Percentiles rank a stretch among this genome's conserved stretches.
These are phyloP conservation scores for Platichthys flesus DNA, from an alignment of 2,113 vertebrate genomes.

Conservation along the genomic window DNA sequence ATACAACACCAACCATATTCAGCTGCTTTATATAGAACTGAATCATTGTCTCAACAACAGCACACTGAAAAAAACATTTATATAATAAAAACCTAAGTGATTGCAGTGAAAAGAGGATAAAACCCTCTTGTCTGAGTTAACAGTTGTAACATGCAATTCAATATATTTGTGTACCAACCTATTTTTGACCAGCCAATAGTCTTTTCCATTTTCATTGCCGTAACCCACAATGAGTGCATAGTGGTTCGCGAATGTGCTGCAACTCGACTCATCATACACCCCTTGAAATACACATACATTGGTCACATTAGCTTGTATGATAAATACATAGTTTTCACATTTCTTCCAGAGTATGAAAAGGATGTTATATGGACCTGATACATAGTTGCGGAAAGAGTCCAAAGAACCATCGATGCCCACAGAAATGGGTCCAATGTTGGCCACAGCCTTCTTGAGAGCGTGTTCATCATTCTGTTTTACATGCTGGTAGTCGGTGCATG, in stretches of 20 bases:
- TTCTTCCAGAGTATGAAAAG: background rate
- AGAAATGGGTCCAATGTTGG: slow-evolving; percentile 81
- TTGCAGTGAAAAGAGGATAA: no score
- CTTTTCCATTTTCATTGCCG: slow-evolving; percentile 45
- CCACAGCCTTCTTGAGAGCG: slow-evolving; percentile 80
- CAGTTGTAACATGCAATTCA: background rate
- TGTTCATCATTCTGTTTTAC: slow-evolving; percentile 64
- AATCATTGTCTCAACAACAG: background rate
- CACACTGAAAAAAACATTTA: no score
- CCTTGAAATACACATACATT: slow-evolving; percentile 59
- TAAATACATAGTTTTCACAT: background rate
- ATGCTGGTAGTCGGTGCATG: slow-evolving; percentile 75
- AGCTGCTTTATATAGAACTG: background rate
- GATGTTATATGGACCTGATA: slow-evolving; percentile 70
- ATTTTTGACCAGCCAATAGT: slow-evolving; percentile 86
- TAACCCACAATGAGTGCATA: slow-evolving; percentile 82
- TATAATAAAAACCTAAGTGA: no score
- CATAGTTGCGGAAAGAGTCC: slow-evolving; percentile 80
- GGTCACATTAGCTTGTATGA: background rate
- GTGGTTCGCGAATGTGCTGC: slow-evolving; percentile 75
- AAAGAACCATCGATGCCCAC: slow-evolving; percentile 77
- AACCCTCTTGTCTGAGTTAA: background rate
- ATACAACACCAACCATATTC: slow-evolving; percentile 20
- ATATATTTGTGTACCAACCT: slow-evolving; percentile 67
- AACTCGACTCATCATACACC: slow-evolving; percentile 78